Evolutionary conservation across 2,113 vertebrate genomes (phyloP).

Genomic region (Azemiops feae): DNA sequence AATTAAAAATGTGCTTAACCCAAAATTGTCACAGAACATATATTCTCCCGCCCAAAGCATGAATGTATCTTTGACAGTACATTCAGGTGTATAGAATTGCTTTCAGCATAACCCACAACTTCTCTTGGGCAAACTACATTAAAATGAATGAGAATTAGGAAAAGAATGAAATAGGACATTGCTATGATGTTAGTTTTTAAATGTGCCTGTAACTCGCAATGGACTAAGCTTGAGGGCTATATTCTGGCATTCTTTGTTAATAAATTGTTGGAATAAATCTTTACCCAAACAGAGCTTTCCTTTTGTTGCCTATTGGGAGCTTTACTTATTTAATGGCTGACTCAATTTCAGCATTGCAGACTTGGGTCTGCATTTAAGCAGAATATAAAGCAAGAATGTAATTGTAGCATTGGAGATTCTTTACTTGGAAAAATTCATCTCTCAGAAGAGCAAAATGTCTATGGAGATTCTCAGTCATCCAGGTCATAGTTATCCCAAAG

Average conservation of each 20-base stretch:
- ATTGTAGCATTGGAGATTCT: neutral
- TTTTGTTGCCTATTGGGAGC: neutral
- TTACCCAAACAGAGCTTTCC: neutral
- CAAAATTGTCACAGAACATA: neutral
- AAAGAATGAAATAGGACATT: neutral
- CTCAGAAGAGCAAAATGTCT: neutral
- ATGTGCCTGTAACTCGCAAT: neutral
- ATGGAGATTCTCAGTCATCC: no score
- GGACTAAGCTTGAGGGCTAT: neutral
- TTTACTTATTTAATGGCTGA: constrained; percentile 19
- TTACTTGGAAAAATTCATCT: constrained; percentile 28
- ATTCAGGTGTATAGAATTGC: neutral
- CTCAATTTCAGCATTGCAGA: neutral
- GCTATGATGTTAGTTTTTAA: neutral
- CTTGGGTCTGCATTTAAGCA: constrained; percentile 4
- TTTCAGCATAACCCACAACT: neutral
- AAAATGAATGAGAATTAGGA: neutral
- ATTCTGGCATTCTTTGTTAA: constrained; percentile 24
- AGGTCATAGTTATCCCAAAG: no score
- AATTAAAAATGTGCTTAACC: neutral
- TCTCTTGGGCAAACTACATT: neutral
- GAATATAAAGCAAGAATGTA: constrained; percentile 18
- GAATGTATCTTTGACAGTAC: neutral
- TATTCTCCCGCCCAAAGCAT: neutral
- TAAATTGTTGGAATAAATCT: constrained; percentile 2